Evolutionary conservation across 1,140 invertebrate genomes (phyloP), one percentile per base, ranked within the genome.

Genomic region (Alviniconcha marisindica): DNA sequence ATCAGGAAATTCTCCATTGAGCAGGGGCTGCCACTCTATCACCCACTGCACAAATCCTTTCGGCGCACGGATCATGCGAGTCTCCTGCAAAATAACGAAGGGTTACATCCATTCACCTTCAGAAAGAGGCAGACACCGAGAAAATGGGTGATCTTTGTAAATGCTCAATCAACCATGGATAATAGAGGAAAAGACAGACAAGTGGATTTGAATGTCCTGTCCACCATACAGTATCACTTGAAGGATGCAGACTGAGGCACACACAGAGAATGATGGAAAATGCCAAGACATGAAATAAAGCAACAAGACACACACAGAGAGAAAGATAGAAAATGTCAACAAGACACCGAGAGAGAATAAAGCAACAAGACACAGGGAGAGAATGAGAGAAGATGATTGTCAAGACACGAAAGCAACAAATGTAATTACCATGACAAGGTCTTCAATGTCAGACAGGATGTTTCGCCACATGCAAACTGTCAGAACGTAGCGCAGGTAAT

Each of bases 401-500:
- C n/a, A n/a, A n/a, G n/a, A n/a, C n/a, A n/a, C n/a, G n/a, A n/a
- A n/a, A n/a, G n/a, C n/a, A n/a, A n/a, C n/a, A n/a, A n/a, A n/a
- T n/a, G n/a, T n/a, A n/a, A n/a, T 74, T 5, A 76, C 73, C 73
- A 18, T 28, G 42, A 76, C 73, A 76, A 54, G 5, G n/a, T 76
- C 73, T 15, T 76, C 42, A 40, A 76, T 40, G 10, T 51, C 3
- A 18, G 69, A 21, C 40, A 40, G 40, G 7, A 76, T 21, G 5
- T 76, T 28, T 12, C 28, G 33, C 42, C 73, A 76, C 44, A 4
- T 76, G 24, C 42, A 15, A 0, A 40, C 44, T 1, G 31, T 54
- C 42, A 76, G 73, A 2, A 76, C 44, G 44, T 76, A 76, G 18
- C 73, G 73, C 73, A 76, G 44, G 73, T 76, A 76, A 24, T 76